These are phyloP conservation scores for Coleophora deauratella DNA, from an alignment of 2,888 invertebrate genomes.

Conservation along the genomic window DNA sequence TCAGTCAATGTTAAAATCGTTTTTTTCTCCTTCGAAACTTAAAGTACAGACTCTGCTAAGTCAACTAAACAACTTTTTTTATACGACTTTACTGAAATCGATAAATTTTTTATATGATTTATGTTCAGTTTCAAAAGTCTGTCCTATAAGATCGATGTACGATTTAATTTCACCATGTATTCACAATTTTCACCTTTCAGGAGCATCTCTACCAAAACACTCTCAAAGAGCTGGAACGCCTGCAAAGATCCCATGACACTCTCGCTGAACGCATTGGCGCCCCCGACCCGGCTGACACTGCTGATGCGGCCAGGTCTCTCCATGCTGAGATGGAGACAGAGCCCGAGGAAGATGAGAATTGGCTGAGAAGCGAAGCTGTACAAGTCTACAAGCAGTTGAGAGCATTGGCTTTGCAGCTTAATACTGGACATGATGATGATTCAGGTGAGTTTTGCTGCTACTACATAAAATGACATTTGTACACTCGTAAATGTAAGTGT, in stretches of 20 bases:
- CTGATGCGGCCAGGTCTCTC: constrained; percentile 78
- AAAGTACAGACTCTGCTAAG: too few species aligned
- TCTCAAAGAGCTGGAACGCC: constrained; percentile 79
- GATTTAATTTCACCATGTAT: too few species aligned
- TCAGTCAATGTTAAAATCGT: too few species aligned
- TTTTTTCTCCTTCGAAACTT: too few species aligned
- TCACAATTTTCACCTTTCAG: constrained; percentile 33
- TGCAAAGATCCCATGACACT: constrained; percentile 81
- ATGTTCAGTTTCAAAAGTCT: too few species aligned
- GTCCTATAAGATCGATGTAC: too few species aligned
- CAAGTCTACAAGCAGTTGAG: constrained; percentile 83
- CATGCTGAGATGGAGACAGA: constrained; percentile 94
- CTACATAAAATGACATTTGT: not conserved
- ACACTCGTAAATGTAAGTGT: too few species aligned
- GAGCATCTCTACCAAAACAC: constrained; percentile 71
- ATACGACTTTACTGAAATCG: too few species aligned
- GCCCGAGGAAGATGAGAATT: constrained; percentile 72
- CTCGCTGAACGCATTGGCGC: constrained; percentile 81
- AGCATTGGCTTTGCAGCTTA: constrained; percentile 81
- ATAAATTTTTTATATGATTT: too few species aligned
- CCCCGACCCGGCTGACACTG: constrained; percentile 57
- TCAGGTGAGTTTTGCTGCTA: constrained; percentile 76
- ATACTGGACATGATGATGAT: constrained; percentile 83
- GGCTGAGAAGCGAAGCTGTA: constrained; percentile 78
- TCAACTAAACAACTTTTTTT: too few species aligned